phyloP scores from a whole-genome alignment of 2,797 vertebrate species.

The Typhlichthys eigenmanni region DNA sequence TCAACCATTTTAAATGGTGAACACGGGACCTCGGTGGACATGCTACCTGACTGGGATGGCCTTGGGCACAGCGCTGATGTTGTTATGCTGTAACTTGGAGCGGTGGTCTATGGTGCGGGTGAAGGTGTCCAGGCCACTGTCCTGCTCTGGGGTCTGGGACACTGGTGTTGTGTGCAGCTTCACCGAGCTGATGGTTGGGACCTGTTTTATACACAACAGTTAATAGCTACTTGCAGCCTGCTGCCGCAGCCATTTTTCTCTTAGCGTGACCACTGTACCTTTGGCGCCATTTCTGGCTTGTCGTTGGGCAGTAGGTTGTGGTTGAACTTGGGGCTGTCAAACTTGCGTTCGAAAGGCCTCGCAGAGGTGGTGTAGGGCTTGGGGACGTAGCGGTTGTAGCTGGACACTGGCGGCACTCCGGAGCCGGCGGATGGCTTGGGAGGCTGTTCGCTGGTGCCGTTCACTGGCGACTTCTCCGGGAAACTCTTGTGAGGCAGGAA shows the following conservation, averaged over 20 bases:
- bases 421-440: constrained; percentile 73
- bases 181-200: constrained; percentile 71
- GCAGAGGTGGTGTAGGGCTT: constrained; percentile 88
- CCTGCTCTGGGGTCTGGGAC: constrained; percentile 81
- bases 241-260: constrained; percentile 53
- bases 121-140: constrained; percentile 89
- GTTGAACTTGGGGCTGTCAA: constrained; percentile 98
- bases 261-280: constrained; percentile 64
- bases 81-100: constrained; percentile 93
- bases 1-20: background rate
- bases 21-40: background rate
- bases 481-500: constrained; percentile 92
- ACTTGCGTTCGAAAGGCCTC: constrained; percentile 93
- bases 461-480: constrained; percentile 87
- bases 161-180: constrained; percentile 84
- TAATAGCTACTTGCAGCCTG: background rate
- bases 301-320: constrained; percentile 96
- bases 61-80: constrained; percentile 88
- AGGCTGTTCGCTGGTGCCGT: constrained; percentile 80
- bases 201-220: constrained; percentile 40
- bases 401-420: constrained; percentile 63
- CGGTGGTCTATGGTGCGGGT: constrained; percentile 86
- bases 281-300: constrained; percentile 65
- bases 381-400: constrained; percentile 87
- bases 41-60: constrained; percentile 93